A percentile compares a stretch with the other conserved stretches of the same genome.
Conservation (phyloP, 1,140 invertebrate species). For the Drosophila parvula region DNA sequence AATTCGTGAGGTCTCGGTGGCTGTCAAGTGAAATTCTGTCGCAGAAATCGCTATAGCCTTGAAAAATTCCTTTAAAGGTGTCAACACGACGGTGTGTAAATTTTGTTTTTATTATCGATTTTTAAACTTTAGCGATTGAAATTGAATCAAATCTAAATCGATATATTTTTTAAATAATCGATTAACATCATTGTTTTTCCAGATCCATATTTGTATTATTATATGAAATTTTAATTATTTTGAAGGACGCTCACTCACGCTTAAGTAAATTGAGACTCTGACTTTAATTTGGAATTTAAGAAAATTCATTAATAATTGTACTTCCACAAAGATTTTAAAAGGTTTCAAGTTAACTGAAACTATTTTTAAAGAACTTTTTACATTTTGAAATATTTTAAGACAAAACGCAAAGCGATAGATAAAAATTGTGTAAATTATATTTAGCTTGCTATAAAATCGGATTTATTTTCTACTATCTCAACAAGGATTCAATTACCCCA, state of each 20-base stretch:
- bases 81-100: too few relatives aligned
- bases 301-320: too few relatives aligned
- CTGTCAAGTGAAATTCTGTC: not conserved
- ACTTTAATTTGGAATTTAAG: too few relatives aligned
- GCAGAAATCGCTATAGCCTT: not conserved
- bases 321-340: too few relatives aligned
- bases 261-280: too few relatives aligned
- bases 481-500: not conserved
- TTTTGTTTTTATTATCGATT: not conserved
- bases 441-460: not conserved
- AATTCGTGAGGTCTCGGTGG: slow-evolving; percentile 9
- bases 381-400: not conserved
- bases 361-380: not conserved
- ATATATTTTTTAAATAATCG: not conserved
- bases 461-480: not conserved
- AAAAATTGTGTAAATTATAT: not conserved
- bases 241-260: too few relatives aligned
- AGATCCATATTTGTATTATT: too few relatives aligned
- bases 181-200: too few relatives aligned
- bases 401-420: not conserved
- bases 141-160: not conserved
- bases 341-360: too few relatives aligned
- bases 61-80: too few relatives aligned
- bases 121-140: not conserved
- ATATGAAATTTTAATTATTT: too few relatives aligned